Base-by-base conservation (phyloP, 2,888 invertebrate species). In the Troides helena region DNA sequence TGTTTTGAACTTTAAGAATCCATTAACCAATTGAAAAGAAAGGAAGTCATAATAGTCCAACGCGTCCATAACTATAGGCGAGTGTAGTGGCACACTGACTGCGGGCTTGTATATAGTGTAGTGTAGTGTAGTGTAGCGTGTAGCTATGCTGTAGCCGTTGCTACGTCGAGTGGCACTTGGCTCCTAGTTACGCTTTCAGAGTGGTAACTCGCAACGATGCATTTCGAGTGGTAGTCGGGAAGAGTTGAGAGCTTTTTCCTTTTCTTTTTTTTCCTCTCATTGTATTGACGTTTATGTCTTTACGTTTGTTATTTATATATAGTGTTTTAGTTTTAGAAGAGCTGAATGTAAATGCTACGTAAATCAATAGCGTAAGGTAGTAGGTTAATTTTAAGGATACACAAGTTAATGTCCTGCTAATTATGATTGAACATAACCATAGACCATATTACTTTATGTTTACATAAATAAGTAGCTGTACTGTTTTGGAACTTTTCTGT, bases 141-240 rank as follows among this genome's bases (percentile, higher is more conserved):
- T 59, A 59, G 68, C 63, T 21, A 68, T n/a, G 53, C 23, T 50
- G 68, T 58, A 64, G 53, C 56, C 25, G 64, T 64, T 64, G 63
- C 63, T 63, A 59, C 64, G 64, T 25, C 53, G 39, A 68, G 68
- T 60, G 68, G 53, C 39, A 60, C 68, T 68, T 56, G 53, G 23
- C 64, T 59, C 58, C 18, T 58, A 63, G 68, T 60, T 60, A 68
- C 68, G 68, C 68, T 68, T 64, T 60, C 68, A 64, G 68, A 50
- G 53, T 46, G 59, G 53, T 50, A 64, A 64, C 23, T 50, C 17
- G 36, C 59, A 59, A 62, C 58, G 62, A 68, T 68, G 68, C 63
- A 68, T 68, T 68, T 64, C 59, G 63, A 68, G 63, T 64, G 63
- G 63, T 59, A n/a, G 68, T 23, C 59, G 50, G 30, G 21, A 30